Conservation (phyloP, 2,113 vertebrate species). For the Ceyx melanurus region DNA sequence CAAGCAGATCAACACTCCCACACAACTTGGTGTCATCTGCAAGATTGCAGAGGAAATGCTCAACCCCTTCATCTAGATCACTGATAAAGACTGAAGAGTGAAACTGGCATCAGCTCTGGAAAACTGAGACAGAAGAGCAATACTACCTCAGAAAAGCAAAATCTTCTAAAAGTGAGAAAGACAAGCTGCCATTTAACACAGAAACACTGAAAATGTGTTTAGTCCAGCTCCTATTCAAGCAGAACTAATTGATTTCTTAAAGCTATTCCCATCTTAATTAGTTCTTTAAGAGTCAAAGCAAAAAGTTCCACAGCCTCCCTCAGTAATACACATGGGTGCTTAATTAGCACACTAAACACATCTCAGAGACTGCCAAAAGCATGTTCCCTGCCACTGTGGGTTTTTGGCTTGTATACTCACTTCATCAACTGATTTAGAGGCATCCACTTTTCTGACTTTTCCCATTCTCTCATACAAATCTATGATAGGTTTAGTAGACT, state of each 20-base stretch:
- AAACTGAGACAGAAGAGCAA: background rate
- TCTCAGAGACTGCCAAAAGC: background rate
- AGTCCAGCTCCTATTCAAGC: background rate
- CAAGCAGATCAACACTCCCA: too few relatives aligned
- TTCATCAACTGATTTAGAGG: constrained; percentile 88
- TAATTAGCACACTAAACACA: constrained; percentile 3
- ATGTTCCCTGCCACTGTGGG: background rate
- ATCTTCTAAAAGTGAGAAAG: background rate
- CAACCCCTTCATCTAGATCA: too few relatives aligned
- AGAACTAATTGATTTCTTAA: constrained; percentile 19
- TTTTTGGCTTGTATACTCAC: constrained; percentile 70
- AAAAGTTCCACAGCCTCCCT: background rate
- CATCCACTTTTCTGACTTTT: constrained; percentile 92
- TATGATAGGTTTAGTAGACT: constrained; percentile 93
- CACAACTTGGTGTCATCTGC: too few relatives aligned
- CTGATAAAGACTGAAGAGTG: background rate
- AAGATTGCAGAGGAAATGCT: too few relatives aligned
- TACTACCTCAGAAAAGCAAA: background rate
- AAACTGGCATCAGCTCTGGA: background rate
- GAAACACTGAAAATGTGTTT: background rate
- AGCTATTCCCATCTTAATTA: background rate
- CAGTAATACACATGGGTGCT: background rate
- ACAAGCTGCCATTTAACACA: background rate
- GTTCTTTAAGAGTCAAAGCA: background rate
- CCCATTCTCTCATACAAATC: constrained; percentile 88